Evolutionary conservation across 2,797 vertebrate species (phyloP), one percentile per base, ranked within the genome.

Genomic region (Cryptoblepharus egeriae): DNA sequence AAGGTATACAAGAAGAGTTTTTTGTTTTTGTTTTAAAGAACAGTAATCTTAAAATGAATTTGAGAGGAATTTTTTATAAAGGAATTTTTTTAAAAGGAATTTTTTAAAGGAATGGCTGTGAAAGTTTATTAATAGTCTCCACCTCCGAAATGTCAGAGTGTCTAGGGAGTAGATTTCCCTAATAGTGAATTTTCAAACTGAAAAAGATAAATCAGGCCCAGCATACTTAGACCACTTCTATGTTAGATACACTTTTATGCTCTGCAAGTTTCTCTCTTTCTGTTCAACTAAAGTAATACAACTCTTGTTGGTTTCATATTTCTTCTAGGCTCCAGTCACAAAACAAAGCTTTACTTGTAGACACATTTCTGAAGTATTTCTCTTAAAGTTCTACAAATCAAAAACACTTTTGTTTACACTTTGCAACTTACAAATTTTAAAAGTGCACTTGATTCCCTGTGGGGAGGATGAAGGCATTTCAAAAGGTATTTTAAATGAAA

Each of bases 231-330:
- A n/a, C n/a, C n/a, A n/a, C n/a, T n/a, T n/a, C n/a, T n/a, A n/a
- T n/a, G n/a, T n/a, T n/a, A n/a, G n/a, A n/a, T n/a, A 28, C 4
- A 30, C 28, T 81, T 58, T n/a, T 24, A 71, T 16, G 35, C 35
- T 45, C 22, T 24, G 16, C 30, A 60, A 16, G 28, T 73, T 68
- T 82, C 63, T 42, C 42, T 61, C 57, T 60, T 78, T 39, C 39
- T 84, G 63, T 45, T 82, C 45, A 69, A 79, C 55, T 42, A 55
- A 42, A 42, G 63, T 81, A 57, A 72, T 63, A 81, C 32, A 85
- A 77, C 30, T 52, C 74, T 15, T 69, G 69, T 15, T 26, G 16
- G 22, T 39, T 81, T 74, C 42, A 63, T 5, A 28, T 75, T 82
- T 78, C 52, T 45, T 63, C 69, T 18, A 42, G 35, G 58, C 11